phyloP scores from a whole-genome alignment of 2,888 invertebrate species.

The Leptodirus hochenwartii region DNA sequence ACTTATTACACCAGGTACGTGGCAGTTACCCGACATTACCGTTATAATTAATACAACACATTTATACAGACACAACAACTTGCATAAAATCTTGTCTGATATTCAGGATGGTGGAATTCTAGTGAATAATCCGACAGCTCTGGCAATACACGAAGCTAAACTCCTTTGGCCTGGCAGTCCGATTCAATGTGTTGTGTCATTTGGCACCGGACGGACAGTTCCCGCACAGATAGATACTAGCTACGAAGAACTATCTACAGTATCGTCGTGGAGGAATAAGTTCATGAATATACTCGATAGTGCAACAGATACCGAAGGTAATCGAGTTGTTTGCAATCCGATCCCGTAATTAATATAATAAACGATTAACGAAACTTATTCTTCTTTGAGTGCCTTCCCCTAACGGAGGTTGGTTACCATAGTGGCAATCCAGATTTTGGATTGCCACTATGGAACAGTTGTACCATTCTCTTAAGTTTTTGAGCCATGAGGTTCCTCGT shows the following conservation, averaged over 20 bases:
- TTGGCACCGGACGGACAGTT: constrained; percentile 55
- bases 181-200: constrained; percentile 63
- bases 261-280: constrained; percentile 56
- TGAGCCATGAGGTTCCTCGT: no score
- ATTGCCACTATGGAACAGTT: no score
- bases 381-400: no score
- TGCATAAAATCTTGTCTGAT: constrained; percentile 7
- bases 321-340: constrained; percentile 3
- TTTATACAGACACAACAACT: no score
- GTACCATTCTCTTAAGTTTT: no score
- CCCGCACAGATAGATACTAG: constrained; percentile 21
- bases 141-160: constrained; percentile 75
- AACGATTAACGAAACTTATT: neutral
- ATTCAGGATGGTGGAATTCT: constrained; percentile 63
- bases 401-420: no score
- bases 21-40: neutral
- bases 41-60: constrained; percentile 3
- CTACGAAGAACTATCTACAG: constrained; percentile 18
- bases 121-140: constrained; percentile 76
- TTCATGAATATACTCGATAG: constrained; percentile 66
- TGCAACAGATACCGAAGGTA: constrained; percentile 76
- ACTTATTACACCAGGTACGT: constrained; percentile 45
- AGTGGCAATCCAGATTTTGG: no score
- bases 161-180: constrained; percentile 60
- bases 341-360: neutral